Evolutionary conservation across 2,113 vertebrate genomes (phyloP), one percentile per base, ranked within the genome.

Genomic region (Tricholaema leucomelas): DNA sequence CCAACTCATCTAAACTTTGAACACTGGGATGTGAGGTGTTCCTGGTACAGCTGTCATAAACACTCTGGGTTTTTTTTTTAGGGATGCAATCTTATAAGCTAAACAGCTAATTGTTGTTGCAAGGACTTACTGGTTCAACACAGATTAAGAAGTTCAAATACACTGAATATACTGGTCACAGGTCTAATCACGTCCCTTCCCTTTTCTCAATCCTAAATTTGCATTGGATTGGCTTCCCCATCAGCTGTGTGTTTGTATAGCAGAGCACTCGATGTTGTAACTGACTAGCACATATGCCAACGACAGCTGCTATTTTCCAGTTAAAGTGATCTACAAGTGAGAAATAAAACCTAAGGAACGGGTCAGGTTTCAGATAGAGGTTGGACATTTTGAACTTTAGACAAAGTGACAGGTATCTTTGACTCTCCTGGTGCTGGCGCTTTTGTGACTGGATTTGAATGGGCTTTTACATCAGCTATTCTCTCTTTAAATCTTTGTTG

Each of bases 401-500:
- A 99, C 96, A 99, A 97, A 56, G 99, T 99, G 92, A 99, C 98
- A 3, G 99, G 99, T 80, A 99, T 98, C 90, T 98, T 99, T 50
- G 98, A 98, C 80, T 99, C 98, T 77, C 99, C 98, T 0, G 98
- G 98, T 24, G 98, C 98, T 3, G 99, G 99, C 25, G 98, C 97
- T 97, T 98, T 98, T 72, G 98, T 99, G 59, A 99, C 91, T 11
- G 99, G 99, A 63, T 97, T 98, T 42, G 97, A 94, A 20, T 98
- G 98, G 64, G 97, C 97, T 69, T 99, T 99, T 76, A 98, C 95
- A 95, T 99, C 98, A 30, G 98, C 98, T 71, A 99, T 97, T 90
- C 98, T 98, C 94, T 99, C 99, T 92, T 99, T 99, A 95, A 99
- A 99, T 97, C 98, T 99, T 80, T 98, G 98, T 92, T 99, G 99